phyloP scores from a whole-genome alignment of 1,140 invertebrate genomes.

The Tribolium madens region DNA sequence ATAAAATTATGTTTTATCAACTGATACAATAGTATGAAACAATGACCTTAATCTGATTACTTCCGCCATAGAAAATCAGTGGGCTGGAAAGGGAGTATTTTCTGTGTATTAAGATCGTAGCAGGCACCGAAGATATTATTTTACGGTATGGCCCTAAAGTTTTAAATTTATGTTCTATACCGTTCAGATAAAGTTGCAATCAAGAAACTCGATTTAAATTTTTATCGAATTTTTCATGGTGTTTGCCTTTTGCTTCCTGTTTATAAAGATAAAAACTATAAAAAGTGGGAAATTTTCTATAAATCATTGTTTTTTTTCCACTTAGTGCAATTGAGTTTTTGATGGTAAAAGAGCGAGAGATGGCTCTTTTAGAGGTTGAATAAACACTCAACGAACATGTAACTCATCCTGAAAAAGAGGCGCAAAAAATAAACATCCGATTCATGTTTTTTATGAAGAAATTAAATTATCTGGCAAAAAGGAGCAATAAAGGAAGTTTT shows the following conservation, averaged over 20 bases:
- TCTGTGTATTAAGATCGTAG: not conserved
- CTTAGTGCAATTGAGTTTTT: not conserved
- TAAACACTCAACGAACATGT: not conserved
- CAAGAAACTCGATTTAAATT: slow-evolving; percentile 40
- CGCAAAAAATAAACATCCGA: not conserved
- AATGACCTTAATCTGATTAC: slow-evolving; percentile 34
- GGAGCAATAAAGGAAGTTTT: not conserved
- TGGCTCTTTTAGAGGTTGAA: not conserved
- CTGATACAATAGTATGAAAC: too few relatives aligned
- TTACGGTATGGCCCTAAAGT: slow-evolving; percentile 7
- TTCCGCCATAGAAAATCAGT: slow-evolving; percentile 28
- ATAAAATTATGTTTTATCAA: too few relatives aligned
- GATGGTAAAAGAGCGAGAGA: not conserved
- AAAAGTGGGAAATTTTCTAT: not conserved
- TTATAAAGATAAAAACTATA: too few relatives aligned
- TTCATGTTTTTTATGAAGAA: not conserved
- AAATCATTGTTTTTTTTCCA: not conserved
- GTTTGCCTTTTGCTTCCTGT: not conserved
- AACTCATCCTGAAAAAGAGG: not conserved
- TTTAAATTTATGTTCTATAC: slow-evolving; percentile 43
- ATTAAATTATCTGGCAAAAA: not conserved
- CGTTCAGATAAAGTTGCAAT: slow-evolving; percentile 34
- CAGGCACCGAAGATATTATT: slow-evolving; percentile 32
- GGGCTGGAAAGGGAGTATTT: slow-evolving; percentile 36
- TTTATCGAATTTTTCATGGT: slow-evolving; percentile 20